phyloP scores from a whole-genome alignment of 2,888 invertebrate genomes.

The Tromatobia lineatoria region DNA sequence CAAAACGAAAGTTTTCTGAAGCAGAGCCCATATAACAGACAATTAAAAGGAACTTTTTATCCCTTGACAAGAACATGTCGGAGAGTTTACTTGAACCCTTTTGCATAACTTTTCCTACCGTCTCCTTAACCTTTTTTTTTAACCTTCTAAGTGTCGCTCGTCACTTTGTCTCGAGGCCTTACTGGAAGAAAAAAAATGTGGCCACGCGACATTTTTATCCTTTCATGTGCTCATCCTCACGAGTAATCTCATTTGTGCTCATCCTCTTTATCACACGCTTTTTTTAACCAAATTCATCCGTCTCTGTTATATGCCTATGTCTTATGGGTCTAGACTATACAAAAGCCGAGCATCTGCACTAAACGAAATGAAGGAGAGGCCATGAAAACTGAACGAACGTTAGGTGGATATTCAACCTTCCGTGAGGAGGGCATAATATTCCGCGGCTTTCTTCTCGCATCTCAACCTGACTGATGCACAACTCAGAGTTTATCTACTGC shows the following conservation, averaged over 20 bases:
- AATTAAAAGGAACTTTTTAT: too few species aligned
- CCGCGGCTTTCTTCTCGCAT: not conserved
- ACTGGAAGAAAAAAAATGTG: not conserved
- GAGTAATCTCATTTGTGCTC: conserved; percentile 6
- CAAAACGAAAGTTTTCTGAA: too few species aligned
- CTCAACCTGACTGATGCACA: conserved; percentile 15
- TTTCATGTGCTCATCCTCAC: not conserved
- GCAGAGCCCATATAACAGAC: too few species aligned
- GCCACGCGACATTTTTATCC: not conserved
- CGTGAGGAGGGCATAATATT: not conserved
- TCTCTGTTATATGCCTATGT: not conserved
- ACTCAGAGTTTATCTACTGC: conserved; percentile 22
- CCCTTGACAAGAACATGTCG: too few species aligned
- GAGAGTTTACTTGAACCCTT: not conserved
- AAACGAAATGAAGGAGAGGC: conserved; percentile 13
- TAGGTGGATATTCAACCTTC: conserved; percentile 1
- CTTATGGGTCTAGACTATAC: not conserved
- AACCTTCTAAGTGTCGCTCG: not conserved
- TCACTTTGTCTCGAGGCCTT: not conserved
- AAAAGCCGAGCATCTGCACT: not conserved
- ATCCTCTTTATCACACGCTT: conserved; percentile 23
- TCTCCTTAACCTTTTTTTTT: not conserved
- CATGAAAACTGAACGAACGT: conserved; percentile 8
- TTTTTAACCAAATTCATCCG: conserved; percentile 19
- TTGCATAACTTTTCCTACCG: not conserved